Evolutionary conservation across 2,888 invertebrate genomes (phyloP).

Genomic region (Eledona agricola): DNA sequence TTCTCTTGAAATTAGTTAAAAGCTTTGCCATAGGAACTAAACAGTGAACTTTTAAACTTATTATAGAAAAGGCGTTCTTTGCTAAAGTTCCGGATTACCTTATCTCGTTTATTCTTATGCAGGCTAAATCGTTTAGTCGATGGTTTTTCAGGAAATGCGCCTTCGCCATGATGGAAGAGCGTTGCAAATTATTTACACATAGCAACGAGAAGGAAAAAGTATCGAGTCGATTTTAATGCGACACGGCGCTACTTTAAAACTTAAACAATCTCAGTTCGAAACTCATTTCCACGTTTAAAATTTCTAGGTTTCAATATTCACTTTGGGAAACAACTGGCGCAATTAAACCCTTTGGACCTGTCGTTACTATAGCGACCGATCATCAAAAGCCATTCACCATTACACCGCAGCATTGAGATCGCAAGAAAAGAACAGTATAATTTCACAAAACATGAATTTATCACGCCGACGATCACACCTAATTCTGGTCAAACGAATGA

Average conservation of each 20-base stretch:
- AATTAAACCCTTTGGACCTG: conserved; percentile 17
- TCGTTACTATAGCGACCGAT: conserved; percentile 22
- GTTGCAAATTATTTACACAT: no score
- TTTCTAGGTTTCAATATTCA: conserved; percentile 28
- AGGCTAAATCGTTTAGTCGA: conserved; percentile 3
- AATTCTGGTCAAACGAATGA: no score
- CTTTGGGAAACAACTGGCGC: conserved; percentile 26
- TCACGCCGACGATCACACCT: no score
- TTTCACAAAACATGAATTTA: no score
- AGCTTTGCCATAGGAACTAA: conserved; percentile 31
- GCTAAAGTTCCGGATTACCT: conserved; percentile 17
- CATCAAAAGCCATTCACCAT: no score
- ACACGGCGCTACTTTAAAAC: conserved; percentile 25
- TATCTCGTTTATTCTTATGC: conserved; percentile 16
- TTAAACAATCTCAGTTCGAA: conserved; percentile 25
- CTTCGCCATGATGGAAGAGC: no score
- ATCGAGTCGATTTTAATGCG: conserved; percentile 27
- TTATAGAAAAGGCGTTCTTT: conserved; percentile 18
- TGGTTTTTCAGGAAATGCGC: conserved; percentile 4
- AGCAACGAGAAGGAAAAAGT: conserved; percentile 4
- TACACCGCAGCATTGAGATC: no score
- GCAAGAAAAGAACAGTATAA: no score
- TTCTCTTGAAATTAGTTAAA: conserved; percentile 34
- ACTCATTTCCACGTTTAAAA: conserved; percentile 22
- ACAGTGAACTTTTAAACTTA: conserved; percentile 31